Evolutionary conservation across 2,113 vertebrate species (phyloP).

Genomic region (Emydocephalus ijimae): DNA sequence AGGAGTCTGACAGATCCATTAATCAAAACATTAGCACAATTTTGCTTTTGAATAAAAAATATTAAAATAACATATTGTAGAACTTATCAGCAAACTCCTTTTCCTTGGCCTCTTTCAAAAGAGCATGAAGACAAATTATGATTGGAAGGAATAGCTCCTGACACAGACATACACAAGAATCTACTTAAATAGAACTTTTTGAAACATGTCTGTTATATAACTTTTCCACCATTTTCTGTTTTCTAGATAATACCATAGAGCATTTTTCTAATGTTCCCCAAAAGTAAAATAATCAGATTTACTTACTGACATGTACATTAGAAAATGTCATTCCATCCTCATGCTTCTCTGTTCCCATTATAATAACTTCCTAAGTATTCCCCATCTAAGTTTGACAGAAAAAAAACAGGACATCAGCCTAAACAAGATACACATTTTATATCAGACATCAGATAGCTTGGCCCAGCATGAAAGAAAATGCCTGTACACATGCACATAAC

Average conservation of each 20-base stretch:
- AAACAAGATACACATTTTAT: not conserved
- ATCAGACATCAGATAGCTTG: not conserved
- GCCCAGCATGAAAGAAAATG: not conserved
- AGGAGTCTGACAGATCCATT: not conserved
- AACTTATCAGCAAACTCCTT: not conserved
- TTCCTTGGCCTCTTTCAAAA: not conserved
- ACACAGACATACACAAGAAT: not conserved
- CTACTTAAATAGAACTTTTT: not conserved
- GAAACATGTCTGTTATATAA: not conserved
- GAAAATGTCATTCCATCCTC: constrained; percentile 68
- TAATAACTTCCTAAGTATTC: constrained; percentile 61
- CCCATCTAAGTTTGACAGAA: constrained; percentile 57
- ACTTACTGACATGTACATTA: constrained; percentile 58
- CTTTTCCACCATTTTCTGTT: not conserved
- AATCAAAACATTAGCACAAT: not conserved
- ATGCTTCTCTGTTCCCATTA: constrained; percentile 69
- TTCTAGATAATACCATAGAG: not conserved
- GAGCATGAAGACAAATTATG: not conserved
- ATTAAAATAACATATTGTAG: not conserved
- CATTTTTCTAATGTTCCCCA: not conserved
- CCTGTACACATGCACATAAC: not conserved
- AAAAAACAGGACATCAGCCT: not conserved
- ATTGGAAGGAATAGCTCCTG: not conserved
- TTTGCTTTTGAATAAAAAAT: not conserved
- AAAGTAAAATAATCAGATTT: not conserved